phyloP scores from a whole-genome alignment of 2,113 vertebrate genomes.

The Phrynocephalus versicolor region DNA sequence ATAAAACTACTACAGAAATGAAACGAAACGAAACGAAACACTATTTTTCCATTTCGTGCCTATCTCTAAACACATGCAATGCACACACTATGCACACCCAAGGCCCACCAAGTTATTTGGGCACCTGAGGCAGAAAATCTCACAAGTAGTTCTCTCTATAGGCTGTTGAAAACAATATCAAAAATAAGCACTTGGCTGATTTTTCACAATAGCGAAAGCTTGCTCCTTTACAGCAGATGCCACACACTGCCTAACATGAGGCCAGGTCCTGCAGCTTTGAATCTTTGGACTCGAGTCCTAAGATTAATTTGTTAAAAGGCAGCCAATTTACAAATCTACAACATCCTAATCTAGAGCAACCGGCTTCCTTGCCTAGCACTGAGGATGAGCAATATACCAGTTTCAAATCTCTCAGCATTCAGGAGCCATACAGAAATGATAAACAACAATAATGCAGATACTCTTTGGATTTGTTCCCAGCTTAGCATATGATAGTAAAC shows the following conservation, averaged over 20 bases:
- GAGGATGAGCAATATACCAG: neutral
- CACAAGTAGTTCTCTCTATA: neutral
- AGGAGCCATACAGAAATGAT: neutral
- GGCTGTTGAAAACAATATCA: neutral
- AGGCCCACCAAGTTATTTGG: too few species aligned
- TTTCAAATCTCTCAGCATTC: neutral
- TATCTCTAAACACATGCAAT: too few species aligned
- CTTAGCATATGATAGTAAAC: neutral
- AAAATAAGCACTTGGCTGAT: neutral
- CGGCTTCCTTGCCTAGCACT: neutral
- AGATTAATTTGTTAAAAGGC: neutral
- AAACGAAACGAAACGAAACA: too few species aligned
- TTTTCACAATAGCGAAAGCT: neutral
- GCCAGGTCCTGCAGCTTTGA: neutral
- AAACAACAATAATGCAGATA: neutral
- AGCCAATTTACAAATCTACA: neutral
- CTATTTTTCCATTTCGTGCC: too few species aligned
- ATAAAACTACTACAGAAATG: too few species aligned
- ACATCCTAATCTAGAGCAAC: neutral
- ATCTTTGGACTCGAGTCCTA: neutral
- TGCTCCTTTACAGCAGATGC: neutral
- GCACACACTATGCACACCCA: too few species aligned
- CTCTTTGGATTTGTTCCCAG: neutral
- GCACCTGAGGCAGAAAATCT: too few species aligned
- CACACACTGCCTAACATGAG: neutral